Conservation (phyloP, 2,888 invertebrate species). For the Agriopis aurantiaria region DNA sequence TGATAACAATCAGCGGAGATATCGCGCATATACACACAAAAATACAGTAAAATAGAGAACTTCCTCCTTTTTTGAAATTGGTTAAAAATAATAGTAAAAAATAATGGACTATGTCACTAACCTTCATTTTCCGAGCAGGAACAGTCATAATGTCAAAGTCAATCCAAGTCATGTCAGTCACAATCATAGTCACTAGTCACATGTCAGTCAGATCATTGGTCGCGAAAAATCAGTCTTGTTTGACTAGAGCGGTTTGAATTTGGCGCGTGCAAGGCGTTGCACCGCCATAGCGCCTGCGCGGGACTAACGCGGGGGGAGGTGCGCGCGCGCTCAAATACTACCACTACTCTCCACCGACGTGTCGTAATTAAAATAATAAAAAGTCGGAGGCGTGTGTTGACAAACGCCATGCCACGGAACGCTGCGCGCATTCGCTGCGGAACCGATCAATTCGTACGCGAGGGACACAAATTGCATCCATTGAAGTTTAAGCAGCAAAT, state of each 20-base stretch:
- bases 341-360: constrained; percentile 70
- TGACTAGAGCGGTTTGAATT: constrained; percentile 73
- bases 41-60: too few species aligned
- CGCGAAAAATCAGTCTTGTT: constrained; percentile 45
- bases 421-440: constrained; percentile 56
- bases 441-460: constrained; percentile 55
- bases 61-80: too few species aligned
- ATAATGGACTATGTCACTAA: constrained; percentile 46
- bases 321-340: constrained; percentile 71
- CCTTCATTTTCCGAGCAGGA: constrained; percentile 48
- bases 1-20: too few species aligned
- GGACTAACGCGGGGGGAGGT: constrained; percentile 65
- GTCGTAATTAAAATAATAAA: constrained; percentile 58
- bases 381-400: constrained; percentile 57
- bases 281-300: constrained; percentile 74
- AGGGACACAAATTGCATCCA: constrained; percentile 26
- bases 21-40: too few species aligned
- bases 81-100: not conserved
- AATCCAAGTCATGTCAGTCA: constrained; percentile 56
- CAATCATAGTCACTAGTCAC: constrained; percentile 54
- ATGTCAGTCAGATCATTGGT: constrained; percentile 59
- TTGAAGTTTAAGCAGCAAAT: constrained; percentile 13
- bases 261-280: constrained; percentile 67
- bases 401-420: constrained; percentile 55
- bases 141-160: constrained; percentile 57